phyloP scores from a whole-genome alignment of 2,797 vertebrate genomes.

The Falco cherrug region DNA sequence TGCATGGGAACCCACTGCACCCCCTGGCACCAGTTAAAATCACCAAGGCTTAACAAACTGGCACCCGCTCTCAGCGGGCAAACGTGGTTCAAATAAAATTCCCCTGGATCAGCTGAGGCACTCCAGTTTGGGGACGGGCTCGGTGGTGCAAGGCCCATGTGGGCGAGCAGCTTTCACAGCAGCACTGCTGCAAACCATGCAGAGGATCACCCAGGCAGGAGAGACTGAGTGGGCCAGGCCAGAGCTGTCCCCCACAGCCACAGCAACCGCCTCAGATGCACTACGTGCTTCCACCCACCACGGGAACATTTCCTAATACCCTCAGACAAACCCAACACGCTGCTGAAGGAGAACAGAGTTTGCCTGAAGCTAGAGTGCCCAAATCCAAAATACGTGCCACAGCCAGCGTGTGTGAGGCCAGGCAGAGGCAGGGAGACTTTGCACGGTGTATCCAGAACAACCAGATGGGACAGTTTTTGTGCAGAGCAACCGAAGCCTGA shows the following conservation, averaged over 20 bases:
- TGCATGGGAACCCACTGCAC: not conserved
- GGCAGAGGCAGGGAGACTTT: not conserved
- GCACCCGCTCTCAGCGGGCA: fast-evolving
- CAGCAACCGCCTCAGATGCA: not conserved
- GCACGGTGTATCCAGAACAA: not conserved
- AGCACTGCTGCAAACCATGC: not conserved
- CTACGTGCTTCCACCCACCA: not conserved
- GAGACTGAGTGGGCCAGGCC: not conserved
- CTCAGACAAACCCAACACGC: not conserved
- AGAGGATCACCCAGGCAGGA: not conserved
- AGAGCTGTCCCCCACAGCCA: not conserved
- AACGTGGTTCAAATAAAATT: slow-evolving; percentile 1
- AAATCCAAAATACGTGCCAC: slow-evolving; percentile 23
- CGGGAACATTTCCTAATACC: not conserved
- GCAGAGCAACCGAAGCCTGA: not conserved
- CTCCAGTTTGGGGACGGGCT: not conserved
- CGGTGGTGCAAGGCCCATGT: fast-evolving
- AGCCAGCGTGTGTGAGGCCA: not conserved
- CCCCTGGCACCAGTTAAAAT: not conserved
- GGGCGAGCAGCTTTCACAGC: not conserved
- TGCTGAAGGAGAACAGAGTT: not conserved
- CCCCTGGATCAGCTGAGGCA: not conserved
- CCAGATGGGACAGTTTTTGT: not conserved
- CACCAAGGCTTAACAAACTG: not conserved
- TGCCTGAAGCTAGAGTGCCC: slow-evolving; percentile 50